Percentiles rank a stretch among this genome's conserved stretches.
phyloP scores from a whole-genome alignment of 2,888 invertebrate genomes.

The Leucoma salicis region DNA sequence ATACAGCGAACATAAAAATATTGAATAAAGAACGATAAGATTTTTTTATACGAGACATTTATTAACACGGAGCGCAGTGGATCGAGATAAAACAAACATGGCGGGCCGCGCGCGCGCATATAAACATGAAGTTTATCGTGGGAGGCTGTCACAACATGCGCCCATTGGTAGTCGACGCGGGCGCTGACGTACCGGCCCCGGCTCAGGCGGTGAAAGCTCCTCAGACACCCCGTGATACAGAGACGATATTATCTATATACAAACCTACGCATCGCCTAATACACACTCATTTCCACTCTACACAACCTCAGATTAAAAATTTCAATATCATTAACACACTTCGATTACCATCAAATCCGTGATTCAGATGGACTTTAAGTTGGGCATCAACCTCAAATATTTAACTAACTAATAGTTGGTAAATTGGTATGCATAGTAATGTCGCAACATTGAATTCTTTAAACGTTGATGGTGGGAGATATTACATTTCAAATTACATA shows the following conservation, averaged over 20 bases:
- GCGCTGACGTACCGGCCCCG: slow-evolving; percentile 58
- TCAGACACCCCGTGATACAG: slow-evolving; percentile 65
- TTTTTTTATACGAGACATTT: slow-evolving; percentile 74
- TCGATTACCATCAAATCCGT: slow-evolving; percentile 41
- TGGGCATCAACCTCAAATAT: slow-evolving; percentile 18
- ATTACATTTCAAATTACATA: neutral
- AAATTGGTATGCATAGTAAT: neutral
- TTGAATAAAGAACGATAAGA: slow-evolving; percentile 54
- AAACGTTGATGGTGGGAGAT: neutral
- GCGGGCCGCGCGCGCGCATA: slow-evolving; percentile 75
- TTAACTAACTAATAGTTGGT: slow-evolving; percentile 5
- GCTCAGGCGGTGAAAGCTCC: slow-evolving; percentile 77
- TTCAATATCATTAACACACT: slow-evolving; percentile 52
- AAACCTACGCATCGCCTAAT: slow-evolving; percentile 67
- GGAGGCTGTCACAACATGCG: slow-evolving; percentile 81
- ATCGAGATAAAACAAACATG: slow-evolving; percentile 82
- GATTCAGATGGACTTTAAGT: slow-evolving; percentile 20
- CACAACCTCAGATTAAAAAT: slow-evolving; percentile 45
- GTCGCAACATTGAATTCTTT: neutral
- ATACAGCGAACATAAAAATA: slow-evolving; percentile 64
- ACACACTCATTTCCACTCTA: slow-evolving; percentile 42
- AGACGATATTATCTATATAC: slow-evolving; percentile 67
- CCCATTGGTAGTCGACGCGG: slow-evolving; percentile 50
- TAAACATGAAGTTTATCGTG: slow-evolving; percentile 78
- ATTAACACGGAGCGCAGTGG: slow-evolving; percentile 76